Base-by-base conservation (phyloP, 2,113 vertebrate species). In the Notothenia coriiceps region DNA sequence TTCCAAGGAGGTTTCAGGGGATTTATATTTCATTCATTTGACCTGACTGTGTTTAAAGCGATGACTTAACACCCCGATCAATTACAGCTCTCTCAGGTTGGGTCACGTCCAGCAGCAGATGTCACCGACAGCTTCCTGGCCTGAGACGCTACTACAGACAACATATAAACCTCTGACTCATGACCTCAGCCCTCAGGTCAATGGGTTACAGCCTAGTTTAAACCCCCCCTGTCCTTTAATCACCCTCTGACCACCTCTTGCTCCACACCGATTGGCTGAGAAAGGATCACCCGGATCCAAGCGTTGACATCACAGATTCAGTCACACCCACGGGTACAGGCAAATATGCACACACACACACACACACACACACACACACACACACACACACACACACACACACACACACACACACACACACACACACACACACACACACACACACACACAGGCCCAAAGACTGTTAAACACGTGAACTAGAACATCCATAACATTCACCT, bases 261-360 rank as follows among this genome's bases (percentile, higher is more conserved):
- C 47, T 82, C 11, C 68, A 0, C 25, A 43, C 68, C 2, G 76
- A 91, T 93, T 94, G 92, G 91, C 63, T 40, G 13, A 29, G 15
- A 86, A 47, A 49, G 67, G 85, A 93, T 93, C 90, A 93, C 87
- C 90, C 86, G 79, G 63, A 86, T 78, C 35, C 0, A 0, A 55
- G 47, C 22, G n/a, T 43, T 88, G 83, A 91, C 77, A 76, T 89
- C 85, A 88, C 64, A 44, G 57, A 51, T 10, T 70, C 49, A 17
- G 43, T 63, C 74, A 82, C 90, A 70, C 77, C 70, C 79, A 69
- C 8, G 6, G 15, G 18, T 9, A 29, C 13, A 69, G 18, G 18
- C 64, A 61, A 2, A 2, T 59, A 61, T 65, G 79, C 9, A 54
- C 18, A 70, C 35, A 52, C 49, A 60, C 61, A 70, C 59, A 49